These are phyloP conservation scores for Alviniconcha marisindica DNA, from an alignment of 1,140 invertebrate genomes.

Conservation along the genomic window DNA sequence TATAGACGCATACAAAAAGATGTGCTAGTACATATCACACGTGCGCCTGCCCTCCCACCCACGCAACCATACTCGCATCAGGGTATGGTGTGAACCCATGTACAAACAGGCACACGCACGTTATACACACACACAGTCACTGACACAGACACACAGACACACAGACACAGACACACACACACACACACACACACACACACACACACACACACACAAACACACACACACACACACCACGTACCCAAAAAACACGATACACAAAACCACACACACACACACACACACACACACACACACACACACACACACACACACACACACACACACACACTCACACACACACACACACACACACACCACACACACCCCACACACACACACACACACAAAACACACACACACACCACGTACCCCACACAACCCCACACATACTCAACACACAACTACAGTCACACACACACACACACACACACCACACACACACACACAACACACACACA, in stretches of 20 bases:
- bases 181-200: conserved; percentile 1
- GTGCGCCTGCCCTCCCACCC: too few species aligned
- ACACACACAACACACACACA: too few species aligned
- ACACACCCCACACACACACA: not conserved
- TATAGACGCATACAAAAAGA: not conserved
- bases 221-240: not conserved
- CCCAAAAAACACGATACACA: not conserved
- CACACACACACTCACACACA: not conserved
- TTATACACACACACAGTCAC: not conserved
- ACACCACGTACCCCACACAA: not conserved
- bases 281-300: not conserved
- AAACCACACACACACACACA: not conserved
- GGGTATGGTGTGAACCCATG: not conserved
- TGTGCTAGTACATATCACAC: too few species aligned
- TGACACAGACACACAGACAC: not conserved
- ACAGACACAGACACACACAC: not conserved
- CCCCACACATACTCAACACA: not conserved
- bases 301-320: not conserved
- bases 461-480: too few species aligned
- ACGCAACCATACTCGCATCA: not conserved
- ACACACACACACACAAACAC: not conserved
- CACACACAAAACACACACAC: not conserved
- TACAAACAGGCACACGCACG: not conserved
- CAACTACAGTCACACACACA: too few species aligned
- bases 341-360: not conserved